A percentile compares a stretch with the other conserved stretches of the same genome.
Evolutionary conservation across 2,797 vertebrate genomes (phyloP).

Genomic region (Schizothorax lantsangensis): DNA sequence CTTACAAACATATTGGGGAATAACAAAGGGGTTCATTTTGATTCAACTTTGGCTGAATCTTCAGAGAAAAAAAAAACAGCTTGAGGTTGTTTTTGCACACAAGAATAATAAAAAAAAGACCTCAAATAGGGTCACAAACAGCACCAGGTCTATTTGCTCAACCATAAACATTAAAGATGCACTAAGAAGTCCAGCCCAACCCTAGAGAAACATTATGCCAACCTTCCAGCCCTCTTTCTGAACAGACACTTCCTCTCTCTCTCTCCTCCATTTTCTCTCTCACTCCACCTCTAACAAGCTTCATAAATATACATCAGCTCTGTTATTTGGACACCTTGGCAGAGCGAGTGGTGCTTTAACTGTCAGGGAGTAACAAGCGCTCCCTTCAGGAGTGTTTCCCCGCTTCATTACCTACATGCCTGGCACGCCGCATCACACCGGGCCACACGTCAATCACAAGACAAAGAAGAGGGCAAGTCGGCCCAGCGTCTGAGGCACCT

Average conservation of each 20-base stretch:
- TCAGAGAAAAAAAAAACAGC: not conserved
- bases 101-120: not conserved
- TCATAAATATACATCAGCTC: slow-evolving; percentile 66
- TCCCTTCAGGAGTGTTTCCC: slow-evolving; percentile 57
- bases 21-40: not conserved
- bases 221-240: slow-evolving; percentile 11
- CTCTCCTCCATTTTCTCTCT: slow-evolving; percentile 27
- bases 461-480: slow-evolving; percentile 55
- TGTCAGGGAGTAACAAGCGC: slow-evolving; percentile 63
- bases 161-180: slow-evolving; percentile 43
- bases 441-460: slow-evolving; percentile 59
- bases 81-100: not conserved
- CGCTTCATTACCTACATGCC: slow-evolving; percentile 62
- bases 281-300: slow-evolving; percentile 61
- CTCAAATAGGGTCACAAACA: not conserved
- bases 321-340: slow-evolving; percentile 58
- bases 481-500: slow-evolving; percentile 21
- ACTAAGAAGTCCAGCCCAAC: slow-evolving; percentile 38
- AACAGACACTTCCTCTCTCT: not conserved
- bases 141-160: slow-evolving; percentile 40
- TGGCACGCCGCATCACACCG: slow-evolving; percentile 54
- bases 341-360: slow-evolving; percentile 60
- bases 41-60: not conserved
- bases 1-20: too few species aligned
- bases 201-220: slow-evolving; percentile 19